Conservation (phyloP, 2,797 vertebrate genomes). For the Pipistrellus kuhlii region DNA sequence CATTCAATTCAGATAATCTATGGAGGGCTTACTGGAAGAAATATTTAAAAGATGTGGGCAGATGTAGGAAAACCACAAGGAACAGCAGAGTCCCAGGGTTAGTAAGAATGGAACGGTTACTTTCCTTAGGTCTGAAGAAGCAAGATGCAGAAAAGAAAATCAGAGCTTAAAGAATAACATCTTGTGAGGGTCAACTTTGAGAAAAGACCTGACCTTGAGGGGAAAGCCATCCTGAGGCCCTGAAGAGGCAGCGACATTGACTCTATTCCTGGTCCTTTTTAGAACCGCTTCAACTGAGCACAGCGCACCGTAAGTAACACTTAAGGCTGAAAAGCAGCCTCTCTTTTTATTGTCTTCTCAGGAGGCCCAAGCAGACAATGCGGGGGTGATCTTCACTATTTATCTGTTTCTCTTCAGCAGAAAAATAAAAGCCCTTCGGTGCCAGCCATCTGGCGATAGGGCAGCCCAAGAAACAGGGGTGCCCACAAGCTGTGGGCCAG, state of each 20-base stretch:
- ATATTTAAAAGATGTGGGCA: conserved; percentile 1
- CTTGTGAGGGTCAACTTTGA: not conserved
- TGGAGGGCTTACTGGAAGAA: not conserved
- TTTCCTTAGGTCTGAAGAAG: not conserved
- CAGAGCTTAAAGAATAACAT: not conserved
- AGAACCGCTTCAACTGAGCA: not conserved
- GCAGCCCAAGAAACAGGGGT: not conserved
- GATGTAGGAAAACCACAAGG: not conserved
- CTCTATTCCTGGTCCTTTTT: not conserved
- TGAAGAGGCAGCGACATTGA: not conserved
- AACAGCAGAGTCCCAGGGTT: not conserved
- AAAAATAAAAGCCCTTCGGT: not conserved
- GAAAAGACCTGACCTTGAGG: not conserved
- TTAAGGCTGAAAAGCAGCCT: not conserved
- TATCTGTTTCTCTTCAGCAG: not conserved
- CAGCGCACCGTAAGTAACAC: not conserved
- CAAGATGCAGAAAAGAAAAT: not conserved
- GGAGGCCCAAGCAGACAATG: not conserved
- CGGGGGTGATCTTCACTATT: not conserved
- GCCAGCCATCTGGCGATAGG: not conserved
- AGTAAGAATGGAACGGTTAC: not conserved
- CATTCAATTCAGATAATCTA: not conserved
- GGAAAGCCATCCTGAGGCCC: not conserved
- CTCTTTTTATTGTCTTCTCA: not conserved
- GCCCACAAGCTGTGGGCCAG: not conserved